A percentile compares a stretch with the other conserved stretches of the same genome.
These are phyloP conservation scores for Eublepharis macularius DNA, from an alignment of 2,113 vertebrate species.

Conservation along the genomic window DNA sequence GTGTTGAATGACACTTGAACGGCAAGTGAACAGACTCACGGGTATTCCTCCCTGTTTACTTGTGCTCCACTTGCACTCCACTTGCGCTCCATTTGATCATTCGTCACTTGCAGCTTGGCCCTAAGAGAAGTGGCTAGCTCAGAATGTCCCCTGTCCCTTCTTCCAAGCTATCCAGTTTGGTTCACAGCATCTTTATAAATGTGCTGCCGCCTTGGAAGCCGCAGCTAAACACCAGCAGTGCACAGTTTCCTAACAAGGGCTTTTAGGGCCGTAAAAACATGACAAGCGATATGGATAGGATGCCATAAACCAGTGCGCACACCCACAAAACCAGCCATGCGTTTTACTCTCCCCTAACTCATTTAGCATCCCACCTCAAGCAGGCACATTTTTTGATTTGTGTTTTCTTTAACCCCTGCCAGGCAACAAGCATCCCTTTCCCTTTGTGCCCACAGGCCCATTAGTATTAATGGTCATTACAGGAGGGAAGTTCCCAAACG, in stretches of 20 bases:
- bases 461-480: fast-evolving
- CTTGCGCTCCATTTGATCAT: too few relatives aligned
- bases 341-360: background rate
- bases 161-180: background rate
- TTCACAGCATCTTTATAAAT: background rate
- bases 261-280: background rate
- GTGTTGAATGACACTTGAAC: background rate
- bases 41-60: too few relatives aligned
- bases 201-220: background rate
- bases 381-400: background rate
- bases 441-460: fast-evolving
- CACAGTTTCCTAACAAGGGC: background rate
- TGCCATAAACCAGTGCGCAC: background rate
- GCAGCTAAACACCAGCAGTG: background rate
- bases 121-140: too few relatives aligned
- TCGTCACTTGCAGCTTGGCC: too few relatives aligned
- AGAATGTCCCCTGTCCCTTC: too few relatives aligned
- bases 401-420: background rate
- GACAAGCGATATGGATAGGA: fast-evolving
- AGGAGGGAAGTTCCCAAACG: fast-evolving
- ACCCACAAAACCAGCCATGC: background rate
- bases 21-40: too few relatives aligned
- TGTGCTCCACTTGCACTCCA: too few relatives aligned
- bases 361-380: fast-evolving
- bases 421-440: fast-evolving